Percentiles rank a stretch among this genome's conserved stretches.
These are phyloP conservation scores for Phrynosoma blainvillii DNA, from an alignment of 2,113 vertebrate species.

Conservation along the genomic window DNA sequence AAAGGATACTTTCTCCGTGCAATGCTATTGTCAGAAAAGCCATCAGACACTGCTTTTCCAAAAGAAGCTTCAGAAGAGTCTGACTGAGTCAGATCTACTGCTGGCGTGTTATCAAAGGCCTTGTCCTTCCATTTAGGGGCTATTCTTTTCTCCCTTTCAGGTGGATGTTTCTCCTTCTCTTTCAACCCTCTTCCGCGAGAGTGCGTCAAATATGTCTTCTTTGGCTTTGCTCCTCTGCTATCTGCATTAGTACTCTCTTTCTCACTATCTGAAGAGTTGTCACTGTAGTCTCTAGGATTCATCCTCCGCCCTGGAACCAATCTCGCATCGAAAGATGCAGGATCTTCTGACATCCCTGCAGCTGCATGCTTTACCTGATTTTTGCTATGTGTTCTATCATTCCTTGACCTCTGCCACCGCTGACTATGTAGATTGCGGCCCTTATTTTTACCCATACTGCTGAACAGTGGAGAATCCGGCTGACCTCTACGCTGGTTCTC, in stretches of 20 bases:
- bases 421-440: constrained; percentile 75
- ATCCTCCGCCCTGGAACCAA: constrained; percentile 66
- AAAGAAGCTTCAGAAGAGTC: constrained; percentile 73
- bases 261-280: constrained; percentile 77
- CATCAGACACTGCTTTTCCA: constrained; percentile 72
- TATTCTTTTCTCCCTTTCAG: constrained; percentile 72
- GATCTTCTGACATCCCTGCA: constrained; percentile 55
- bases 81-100: constrained; percentile 68
- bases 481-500: constrained; percentile 70
- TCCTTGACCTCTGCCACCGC: constrained; percentile 80
- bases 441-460: constrained; percentile 74
- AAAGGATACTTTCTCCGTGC: constrained; percentile 72
- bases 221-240: constrained; percentile 83
- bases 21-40: constrained; percentile 62
- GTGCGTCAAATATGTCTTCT: constrained; percentile 75
- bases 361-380: constrained; percentile 67
- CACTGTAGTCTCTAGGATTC: constrained; percentile 69
- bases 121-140: constrained; percentile 72
- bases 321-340: constrained; percentile 53
- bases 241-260: constrained; percentile 73
- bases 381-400: constrained; percentile 67
- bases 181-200: constrained; percentile 73
- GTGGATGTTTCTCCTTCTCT: constrained; percentile 74
- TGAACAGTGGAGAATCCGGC: constrained; percentile 71
- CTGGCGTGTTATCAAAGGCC: constrained; percentile 68